Base-by-base conservation (phyloP, 2,797 vertebrate genomes). In the Ispidina lecontei region DNA sequence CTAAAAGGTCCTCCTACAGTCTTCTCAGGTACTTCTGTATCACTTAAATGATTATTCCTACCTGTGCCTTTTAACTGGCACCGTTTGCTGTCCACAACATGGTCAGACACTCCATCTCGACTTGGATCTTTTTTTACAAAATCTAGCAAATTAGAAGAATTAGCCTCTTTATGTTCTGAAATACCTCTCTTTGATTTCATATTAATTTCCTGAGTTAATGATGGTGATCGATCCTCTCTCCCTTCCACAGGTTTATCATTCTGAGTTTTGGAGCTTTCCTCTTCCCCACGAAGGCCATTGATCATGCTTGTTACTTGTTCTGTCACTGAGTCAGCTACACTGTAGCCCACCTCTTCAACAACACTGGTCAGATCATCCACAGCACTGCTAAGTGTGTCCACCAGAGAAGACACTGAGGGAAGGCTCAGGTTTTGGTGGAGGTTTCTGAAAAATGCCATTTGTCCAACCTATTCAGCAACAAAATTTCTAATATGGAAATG, bases 371-470 rank as follows among this genome's bases (percentile, higher is more conserved):
- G 96, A 91, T 98, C 98, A 41, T 98, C 99, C 95, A 99, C 98
- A 16, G 98, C 98, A 80, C 94, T 99, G 87, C 98, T 99, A 89
- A 99, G 98, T 0, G 98, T 97, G 95, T 99, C 98, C 59, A 99
- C 95, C 88, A 99, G 95, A 72, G 99, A 99, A 75, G 99, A 98
- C 96, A 99, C 95, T 33, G 98, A 99, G 80, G 99, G 99, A 64
- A 98, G 95, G 71, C 23, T 95, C 76, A 99, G 98, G 96, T 97
- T 99, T 94, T 98, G 98, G 70, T 99, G 98, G 91, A 99, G 98
- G 96, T 94, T 99, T 97, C 98, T 99, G 97, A 99, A 99, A 98
- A 99, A 99, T 0, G 99, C 98, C 99, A 99, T 99, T 91, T 95
- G 23, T 94, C 74, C 91, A 69, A 91, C 51, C 64, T 91, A 51